Conservation (phyloP, 2,888 invertebrate genomes). For the Xylocampa areola region DNA sequence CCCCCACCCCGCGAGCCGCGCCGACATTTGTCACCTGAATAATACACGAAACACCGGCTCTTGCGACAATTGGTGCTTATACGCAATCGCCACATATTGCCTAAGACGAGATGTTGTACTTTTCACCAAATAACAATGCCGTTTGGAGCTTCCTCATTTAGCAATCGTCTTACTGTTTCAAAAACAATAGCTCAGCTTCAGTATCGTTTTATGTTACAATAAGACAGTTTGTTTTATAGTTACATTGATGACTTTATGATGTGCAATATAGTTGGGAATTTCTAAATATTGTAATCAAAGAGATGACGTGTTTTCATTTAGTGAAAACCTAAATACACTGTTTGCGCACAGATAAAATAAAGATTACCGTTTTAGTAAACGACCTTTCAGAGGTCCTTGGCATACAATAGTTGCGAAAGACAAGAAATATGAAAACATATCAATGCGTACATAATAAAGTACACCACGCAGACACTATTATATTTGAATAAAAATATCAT, state of each 20-base stretch:
- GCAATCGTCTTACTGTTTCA: conserved; percentile 60
- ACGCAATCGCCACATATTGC: conserved; percentile 64
- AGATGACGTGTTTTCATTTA: conserved; percentile 66
- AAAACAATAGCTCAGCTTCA: conserved; percentile 54
- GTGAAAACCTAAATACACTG: conserved; percentile 72
- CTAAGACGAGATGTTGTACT: conserved; percentile 61
- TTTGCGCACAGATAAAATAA: conserved; percentile 83
- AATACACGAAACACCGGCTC: conserved; percentile 66
- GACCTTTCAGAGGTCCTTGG: conserved; percentile 86
- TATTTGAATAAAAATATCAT: conserved; percentile 58
- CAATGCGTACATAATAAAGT: conserved; percentile 58
- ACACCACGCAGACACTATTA: conserved; percentile 33
- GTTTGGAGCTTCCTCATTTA: conserved; percentile 65
- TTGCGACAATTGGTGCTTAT: conserved; percentile 68
- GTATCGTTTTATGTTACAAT: conserved; percentile 27
- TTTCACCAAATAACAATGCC: conserved; percentile 65
- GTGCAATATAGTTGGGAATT: conserved; percentile 31
- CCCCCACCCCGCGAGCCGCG: conserved; percentile 74
- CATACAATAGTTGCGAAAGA: conserved; percentile 81
- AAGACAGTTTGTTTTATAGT: conserved; percentile 17
- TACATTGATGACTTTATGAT: conserved; percentile 7
- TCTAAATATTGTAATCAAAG: conserved; percentile 41
- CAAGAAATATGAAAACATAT: conserved; percentile 77
- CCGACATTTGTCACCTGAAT: conserved; percentile 72
- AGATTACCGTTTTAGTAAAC: conserved; percentile 86